Conservation (phyloP, 2,888 invertebrate species). For the Watsonalla cultraria region DNA sequence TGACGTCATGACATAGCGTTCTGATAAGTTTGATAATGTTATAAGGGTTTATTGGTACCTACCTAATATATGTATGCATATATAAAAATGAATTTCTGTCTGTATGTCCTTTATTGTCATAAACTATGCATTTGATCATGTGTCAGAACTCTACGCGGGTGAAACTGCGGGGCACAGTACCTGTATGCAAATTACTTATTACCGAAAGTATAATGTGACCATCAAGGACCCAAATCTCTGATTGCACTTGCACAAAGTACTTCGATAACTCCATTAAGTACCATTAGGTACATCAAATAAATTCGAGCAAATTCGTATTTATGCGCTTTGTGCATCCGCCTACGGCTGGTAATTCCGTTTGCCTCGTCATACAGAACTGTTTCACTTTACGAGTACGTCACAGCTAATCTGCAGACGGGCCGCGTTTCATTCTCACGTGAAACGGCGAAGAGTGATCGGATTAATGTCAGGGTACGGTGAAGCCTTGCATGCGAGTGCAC, state of each 20-base stretch:
- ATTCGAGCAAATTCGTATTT: not conserved
- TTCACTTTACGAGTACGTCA: slow-evolving; percentile 37
- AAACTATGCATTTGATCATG: too few relatives aligned
- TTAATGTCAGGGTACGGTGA: slow-evolving; percentile 25
- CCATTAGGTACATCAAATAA: not conserved
- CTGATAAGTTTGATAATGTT: too few relatives aligned
- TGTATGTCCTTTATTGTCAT: too few relatives aligned
- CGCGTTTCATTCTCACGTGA: slow-evolving; percentile 38
- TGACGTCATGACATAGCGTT: too few relatives aligned
- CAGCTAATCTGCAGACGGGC: slow-evolving; percentile 41
- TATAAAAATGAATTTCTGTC: too few relatives aligned
- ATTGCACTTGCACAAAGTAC: not conserved
- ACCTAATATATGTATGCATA: too few relatives aligned
- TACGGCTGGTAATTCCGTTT: slow-evolving; percentile 26
- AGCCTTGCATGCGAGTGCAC: not conserved
- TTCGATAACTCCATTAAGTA: not conserved
- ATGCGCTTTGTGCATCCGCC: slow-evolving; percentile 8
- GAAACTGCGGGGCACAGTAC: too few relatives aligned
- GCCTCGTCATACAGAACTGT: slow-evolving; percentile 34
- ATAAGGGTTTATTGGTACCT: too few relatives aligned
- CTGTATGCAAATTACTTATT: too few relatives aligned
- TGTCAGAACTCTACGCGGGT: too few relatives aligned
- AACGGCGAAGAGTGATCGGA: slow-evolving; percentile 48
- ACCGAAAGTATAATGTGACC: too few relatives aligned
- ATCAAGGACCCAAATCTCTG: too few relatives aligned